A percentile compares a stretch with the other conserved stretches of the same genome.
These are phyloP conservation scores for Pelagia noctiluca DNA, from an alignment of 30 jellyfish, hydroid and myxozoan species.

Conservation along the genomic window DNA sequence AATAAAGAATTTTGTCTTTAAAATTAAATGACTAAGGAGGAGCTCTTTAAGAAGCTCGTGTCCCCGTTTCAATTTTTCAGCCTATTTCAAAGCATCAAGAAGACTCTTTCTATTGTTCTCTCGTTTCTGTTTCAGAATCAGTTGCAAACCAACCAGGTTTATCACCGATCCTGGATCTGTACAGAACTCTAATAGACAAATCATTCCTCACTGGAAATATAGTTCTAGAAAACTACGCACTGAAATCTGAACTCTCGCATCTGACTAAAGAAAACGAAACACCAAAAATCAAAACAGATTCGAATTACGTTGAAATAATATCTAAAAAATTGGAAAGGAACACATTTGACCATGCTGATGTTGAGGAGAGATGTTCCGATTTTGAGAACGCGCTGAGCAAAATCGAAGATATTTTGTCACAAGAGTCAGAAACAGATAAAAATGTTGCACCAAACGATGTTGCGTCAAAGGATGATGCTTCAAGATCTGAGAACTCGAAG, in stretches of 20 bases:
- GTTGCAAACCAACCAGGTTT: too few species aligned
- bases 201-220: conserved; percentile 53
- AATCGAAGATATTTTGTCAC: conserved; percentile 66
- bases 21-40: too few species aligned
- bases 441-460: too few species aligned
- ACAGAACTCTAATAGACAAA: conserved; percentile 54
- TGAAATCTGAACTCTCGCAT: conserved; percentile 12
- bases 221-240: conserved; percentile 58
- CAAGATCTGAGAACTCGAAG: background rate
- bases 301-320: background rate
- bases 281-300: background rate
- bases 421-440: background rate
- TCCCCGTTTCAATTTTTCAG: too few species aligned
- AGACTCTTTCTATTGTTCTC: too few species aligned
- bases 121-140: too few species aligned
- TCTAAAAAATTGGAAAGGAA: conserved; percentile 20
- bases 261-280: background rate
- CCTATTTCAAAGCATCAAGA: too few species aligned
- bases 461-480: background rate
- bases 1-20: too few species aligned
- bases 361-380: conserved; percentile 63
- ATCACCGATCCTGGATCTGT: conserved; percentile 41
- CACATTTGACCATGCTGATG: conserved; percentile 45
- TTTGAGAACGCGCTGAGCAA: conserved; percentile 77
- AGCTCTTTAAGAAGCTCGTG: too few species aligned